Conservation (phyloP, 2,888 invertebrate genomes). For the Falcaria lacertinaria region DNA sequence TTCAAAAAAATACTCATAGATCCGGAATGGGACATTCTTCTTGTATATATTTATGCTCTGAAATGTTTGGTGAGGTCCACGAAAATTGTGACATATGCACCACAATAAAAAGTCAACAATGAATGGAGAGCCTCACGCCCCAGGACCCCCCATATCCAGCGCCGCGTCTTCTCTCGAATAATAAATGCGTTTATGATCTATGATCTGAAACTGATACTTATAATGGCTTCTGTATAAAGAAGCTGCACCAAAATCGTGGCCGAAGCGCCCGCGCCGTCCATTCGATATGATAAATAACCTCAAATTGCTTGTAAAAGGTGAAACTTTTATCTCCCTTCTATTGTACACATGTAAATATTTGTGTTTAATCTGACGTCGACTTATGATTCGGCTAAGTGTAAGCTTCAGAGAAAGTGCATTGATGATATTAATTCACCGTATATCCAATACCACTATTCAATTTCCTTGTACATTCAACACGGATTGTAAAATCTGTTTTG, state of each 20-base stretch:
- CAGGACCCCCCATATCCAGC: slow-evolving; percentile 68
- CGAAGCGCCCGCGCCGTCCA: slow-evolving; percentile 37
- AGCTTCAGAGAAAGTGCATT: slow-evolving; percentile 17
- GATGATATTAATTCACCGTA: background rate
- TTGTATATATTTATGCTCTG: slow-evolving; percentile 58
- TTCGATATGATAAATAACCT: slow-evolving; percentile 70
- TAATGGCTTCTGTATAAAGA: slow-evolving; percentile 78
- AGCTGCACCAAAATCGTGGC: slow-evolving; percentile 62
- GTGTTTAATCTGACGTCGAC: slow-evolving; percentile 58
- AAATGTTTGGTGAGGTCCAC: slow-evolving; percentile 52
- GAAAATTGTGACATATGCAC: slow-evolving; percentile 64
- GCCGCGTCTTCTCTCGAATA: slow-evolving; percentile 48
- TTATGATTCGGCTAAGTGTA: slow-evolving; percentile 25
- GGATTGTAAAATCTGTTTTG: background rate
- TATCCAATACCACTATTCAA: background rate
- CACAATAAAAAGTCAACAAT: slow-evolving; percentile 71
- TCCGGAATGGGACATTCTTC: slow-evolving; percentile 52
- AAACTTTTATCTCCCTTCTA: slow-evolving; percentile 61
- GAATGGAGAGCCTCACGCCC: slow-evolving; percentile 52
- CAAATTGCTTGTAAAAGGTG: slow-evolving; percentile 75
- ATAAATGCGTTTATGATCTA: slow-evolving; percentile 77
- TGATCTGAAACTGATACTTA: slow-evolving; percentile 79
- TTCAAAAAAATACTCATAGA: slow-evolving; percentile 55
- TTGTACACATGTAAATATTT: slow-evolving; percentile 71
- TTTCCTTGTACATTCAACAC: background rate